Base-by-base conservation (phyloP, 1,140 invertebrate species). In the Elymnias hypermnestra region DNA sequence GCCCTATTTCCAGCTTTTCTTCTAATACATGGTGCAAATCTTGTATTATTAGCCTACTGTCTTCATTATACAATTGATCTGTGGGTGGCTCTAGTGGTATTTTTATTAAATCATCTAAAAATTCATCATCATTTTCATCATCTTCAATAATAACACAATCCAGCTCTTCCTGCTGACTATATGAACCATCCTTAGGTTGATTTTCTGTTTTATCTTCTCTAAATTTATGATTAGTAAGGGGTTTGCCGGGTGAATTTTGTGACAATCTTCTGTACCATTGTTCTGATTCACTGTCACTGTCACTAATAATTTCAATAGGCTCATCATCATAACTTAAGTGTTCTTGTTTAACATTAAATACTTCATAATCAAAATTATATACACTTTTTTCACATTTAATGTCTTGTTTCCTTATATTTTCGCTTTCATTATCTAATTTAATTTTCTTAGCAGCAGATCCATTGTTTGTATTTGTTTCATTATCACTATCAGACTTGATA, bases 281-380 rank as follows among this genome's bases (percentile, higher is more conserved):
- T 36, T 79, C 72, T 47, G 73, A 73, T 49, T 79, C 77, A 59
- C 58, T 69, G 41, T 82, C 77, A 69, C 71, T 77, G 29, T 82
- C 77, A 66, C 76, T 81, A 26, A 72, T 71, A 48, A 81, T 63
- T 57, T 62, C 18, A 43, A 75, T 73, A 18, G 64, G 52, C 50
- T 81, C 78, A 57, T 79, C 69, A 60, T 79, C 67, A 66, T 70
- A 61, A 21, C 57, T 65, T 26, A 70, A 47, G 43, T 71, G 70
- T 43, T 84, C 78, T 56, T 83, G 76, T 47, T 84, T 84, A n/a
- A 83, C 63, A 56, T 68, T 66, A 60, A 79, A 81, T 19, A 66
- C 66, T 43, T 82, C 81, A 71, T 57, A 73, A 26, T 75, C 59
- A 28, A 69, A 50, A 35, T 72, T 59, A n/a, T n/a, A n/a, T n/a